Percentiles rank a stretch among this genome's conserved stretches.
These are phyloP conservation scores for Prunella himalayana DNA, from an alignment of 2,113 vertebrate species.

Conservation along the genomic window DNA sequence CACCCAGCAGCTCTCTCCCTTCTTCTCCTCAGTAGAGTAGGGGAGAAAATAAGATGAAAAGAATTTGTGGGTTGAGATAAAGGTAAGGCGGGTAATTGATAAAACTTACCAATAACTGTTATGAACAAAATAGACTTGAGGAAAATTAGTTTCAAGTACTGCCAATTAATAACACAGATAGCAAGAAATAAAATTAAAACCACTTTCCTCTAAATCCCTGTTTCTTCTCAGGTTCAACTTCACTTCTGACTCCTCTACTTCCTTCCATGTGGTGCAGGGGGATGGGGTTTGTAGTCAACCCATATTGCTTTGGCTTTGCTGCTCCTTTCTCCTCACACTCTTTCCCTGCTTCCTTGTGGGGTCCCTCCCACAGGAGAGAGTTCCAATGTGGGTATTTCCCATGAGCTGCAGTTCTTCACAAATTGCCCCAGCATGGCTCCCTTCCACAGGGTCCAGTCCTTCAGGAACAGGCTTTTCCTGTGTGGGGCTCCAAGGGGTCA, in stretches of 20 bases:
- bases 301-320: neutral
- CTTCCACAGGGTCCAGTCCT: neutral
- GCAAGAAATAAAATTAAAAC: neutral
- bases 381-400: neutral
- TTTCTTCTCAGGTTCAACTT: neutral
- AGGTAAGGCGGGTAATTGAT: neutral
- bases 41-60: neutral
- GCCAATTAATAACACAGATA: neutral
- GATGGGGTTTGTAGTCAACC: neutral
- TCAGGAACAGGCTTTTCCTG: neutral
- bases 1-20: neutral
- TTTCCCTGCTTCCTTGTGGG: neutral
- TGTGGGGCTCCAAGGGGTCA: neutral
- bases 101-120: neutral
- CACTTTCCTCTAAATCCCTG: neutral
- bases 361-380: rapidly evolving
- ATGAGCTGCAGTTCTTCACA: neutral
- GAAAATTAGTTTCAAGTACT: neutral
- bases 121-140: neutral
- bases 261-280: neutral
- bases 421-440: neutral
- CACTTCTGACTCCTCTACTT: neutral
- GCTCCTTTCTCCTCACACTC: neutral
- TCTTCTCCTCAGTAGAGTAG: neutral
- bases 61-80: neutral